Evolutionary conservation across 2,797 vertebrate species (phyloP).

Genomic region (Eospalax fontanierii): DNA sequence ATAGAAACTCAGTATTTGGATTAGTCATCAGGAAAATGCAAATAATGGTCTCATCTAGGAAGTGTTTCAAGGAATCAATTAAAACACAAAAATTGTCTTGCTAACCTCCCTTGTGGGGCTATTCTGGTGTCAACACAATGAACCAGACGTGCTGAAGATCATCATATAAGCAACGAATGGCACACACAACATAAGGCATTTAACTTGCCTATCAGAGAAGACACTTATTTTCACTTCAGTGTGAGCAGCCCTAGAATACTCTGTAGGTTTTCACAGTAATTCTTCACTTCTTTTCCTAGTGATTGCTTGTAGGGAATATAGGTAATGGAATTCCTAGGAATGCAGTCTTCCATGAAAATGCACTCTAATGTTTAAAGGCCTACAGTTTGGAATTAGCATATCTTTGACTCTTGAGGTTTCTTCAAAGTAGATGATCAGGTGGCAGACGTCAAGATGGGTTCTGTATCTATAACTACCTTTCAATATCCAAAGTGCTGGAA

Average conservation of each 20-base stretch:
- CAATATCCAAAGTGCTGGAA: background rate
- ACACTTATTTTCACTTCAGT: background rate
- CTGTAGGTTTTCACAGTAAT: background rate
- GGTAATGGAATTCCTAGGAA: slow-evolving; percentile 20
- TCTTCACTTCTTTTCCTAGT: background rate
- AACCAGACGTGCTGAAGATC: background rate
- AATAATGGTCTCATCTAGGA: slow-evolving; percentile 62
- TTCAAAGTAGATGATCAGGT: slow-evolving; percentile 20
- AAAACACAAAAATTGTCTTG: slow-evolving; percentile 21
- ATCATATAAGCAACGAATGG: background rate
- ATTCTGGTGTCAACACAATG: background rate
- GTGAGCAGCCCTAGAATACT: background rate
- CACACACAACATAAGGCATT: background rate
- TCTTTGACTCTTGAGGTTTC: background rate
- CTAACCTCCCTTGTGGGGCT: slow-evolving; percentile 44
- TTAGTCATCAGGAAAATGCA: slow-evolving; percentile 64
- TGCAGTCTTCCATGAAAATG: slow-evolving; percentile 34
- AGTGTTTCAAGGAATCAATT: slow-evolving; percentile 67
- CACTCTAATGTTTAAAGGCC: slow-evolving; percentile 17
- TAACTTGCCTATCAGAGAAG: background rate
- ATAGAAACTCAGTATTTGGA: slow-evolving; percentile 28
- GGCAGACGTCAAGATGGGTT: slow-evolving; percentile 24
- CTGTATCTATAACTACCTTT: slow-evolving; percentile 48
- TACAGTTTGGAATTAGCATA: slow-evolving; percentile 42
- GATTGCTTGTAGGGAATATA: slow-evolving; percentile 24